A percentile compares a stretch with the other conserved stretches of the same genome.
Conservation (phyloP, 1,140 invertebrate genomes). For the Camponotus floridanus region DNA sequence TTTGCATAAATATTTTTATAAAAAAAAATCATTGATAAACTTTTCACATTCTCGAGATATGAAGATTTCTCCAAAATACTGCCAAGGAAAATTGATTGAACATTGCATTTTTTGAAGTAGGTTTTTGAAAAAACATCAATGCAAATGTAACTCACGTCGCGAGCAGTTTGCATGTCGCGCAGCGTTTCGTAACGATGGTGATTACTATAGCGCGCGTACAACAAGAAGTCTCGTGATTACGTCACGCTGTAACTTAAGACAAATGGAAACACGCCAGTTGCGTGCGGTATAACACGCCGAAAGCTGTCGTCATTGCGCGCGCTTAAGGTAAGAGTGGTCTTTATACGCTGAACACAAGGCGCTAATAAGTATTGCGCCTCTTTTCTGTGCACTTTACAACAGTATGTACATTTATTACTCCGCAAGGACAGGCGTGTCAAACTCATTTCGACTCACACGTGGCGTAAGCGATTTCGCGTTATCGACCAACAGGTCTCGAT, state of each 20-base stretch:
- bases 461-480: neutral
- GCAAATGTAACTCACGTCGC: neutral
- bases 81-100: neutral
- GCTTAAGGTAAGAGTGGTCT: slow-evolving; percentile 31
- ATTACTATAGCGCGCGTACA: slow-evolving; percentile 31
- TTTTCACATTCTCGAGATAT: neutral
- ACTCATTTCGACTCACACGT: slow-evolving; percentile 25
- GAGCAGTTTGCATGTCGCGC: slow-evolving; percentile 32
- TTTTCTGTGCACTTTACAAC: slow-evolving; percentile 14
- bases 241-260: slow-evolving; percentile 58
- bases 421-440: slow-evolving; percentile 34
- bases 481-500: neutral
- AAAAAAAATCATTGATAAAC: neutral
- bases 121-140: neutral
- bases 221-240: slow-evolving; percentile 51
- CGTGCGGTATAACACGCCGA: slow-evolving; percentile 31
- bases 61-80: neutral
- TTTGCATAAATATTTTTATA: neutral
- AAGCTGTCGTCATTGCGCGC: slow-evolving; percentile 44
- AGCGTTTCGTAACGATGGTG: slow-evolving; percentile 34
- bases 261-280: slow-evolving; percentile 55
- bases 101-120: neutral
- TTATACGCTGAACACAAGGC: slow-evolving; percentile 14
- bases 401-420: slow-evolving; percentile 13
- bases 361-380: slow-evolving; percentile 37